Percentiles rank a stretch among this genome's conserved stretches.
Conservation (phyloP, 92 coral and sea anemone species). For the Epizoanthus scotinus region DNA sequence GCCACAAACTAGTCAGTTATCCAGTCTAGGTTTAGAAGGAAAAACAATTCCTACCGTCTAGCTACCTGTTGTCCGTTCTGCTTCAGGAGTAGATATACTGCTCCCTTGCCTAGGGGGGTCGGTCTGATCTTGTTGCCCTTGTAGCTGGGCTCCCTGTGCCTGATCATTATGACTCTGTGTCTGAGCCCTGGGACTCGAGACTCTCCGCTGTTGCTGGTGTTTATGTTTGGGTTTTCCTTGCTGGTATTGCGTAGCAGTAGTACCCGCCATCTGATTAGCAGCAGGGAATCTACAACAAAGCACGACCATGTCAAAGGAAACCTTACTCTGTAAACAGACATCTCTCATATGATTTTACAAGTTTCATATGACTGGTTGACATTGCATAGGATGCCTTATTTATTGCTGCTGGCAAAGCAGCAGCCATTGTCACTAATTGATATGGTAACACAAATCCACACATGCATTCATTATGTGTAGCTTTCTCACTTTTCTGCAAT, state of each 20-base stretch:
- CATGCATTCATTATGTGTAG: too few relatives aligned
- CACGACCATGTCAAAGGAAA: not conserved
- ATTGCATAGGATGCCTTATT: too few relatives aligned
- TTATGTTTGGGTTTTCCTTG: constrained; percentile 54
- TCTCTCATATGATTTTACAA: too few relatives aligned
- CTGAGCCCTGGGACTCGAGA: constrained; percentile 51
- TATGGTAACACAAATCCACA: too few relatives aligned
- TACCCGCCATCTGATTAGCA: constrained; percentile 23
- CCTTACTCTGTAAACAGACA: too few relatives aligned
- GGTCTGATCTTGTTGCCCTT: constrained; percentile 33
- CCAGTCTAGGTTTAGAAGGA: not conserved
- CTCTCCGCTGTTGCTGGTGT: constrained; percentile 46
- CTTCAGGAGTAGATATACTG: constrained; percentile 51
- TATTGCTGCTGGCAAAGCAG: too few relatives aligned
- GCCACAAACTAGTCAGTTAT: not conserved
- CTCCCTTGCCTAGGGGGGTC: constrained; percentile 35
- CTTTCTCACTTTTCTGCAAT: too few relatives aligned
- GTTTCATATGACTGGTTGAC: too few relatives aligned
- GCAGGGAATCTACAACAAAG: constrained; percentile 19
- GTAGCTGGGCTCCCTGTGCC: constrained; percentile 36
- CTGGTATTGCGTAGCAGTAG: constrained; percentile 21
- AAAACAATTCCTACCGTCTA: constrained; percentile 29
- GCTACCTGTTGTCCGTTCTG: constrained; percentile 57
- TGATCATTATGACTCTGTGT: constrained; percentile 46
- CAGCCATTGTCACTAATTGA: too few relatives aligned